A percentile compares a stretch with the other conserved stretches of the same genome.
Evolutionary conservation across 2,888 invertebrate genomes (phyloP).

Genomic region (Apodemia zela): DNA sequence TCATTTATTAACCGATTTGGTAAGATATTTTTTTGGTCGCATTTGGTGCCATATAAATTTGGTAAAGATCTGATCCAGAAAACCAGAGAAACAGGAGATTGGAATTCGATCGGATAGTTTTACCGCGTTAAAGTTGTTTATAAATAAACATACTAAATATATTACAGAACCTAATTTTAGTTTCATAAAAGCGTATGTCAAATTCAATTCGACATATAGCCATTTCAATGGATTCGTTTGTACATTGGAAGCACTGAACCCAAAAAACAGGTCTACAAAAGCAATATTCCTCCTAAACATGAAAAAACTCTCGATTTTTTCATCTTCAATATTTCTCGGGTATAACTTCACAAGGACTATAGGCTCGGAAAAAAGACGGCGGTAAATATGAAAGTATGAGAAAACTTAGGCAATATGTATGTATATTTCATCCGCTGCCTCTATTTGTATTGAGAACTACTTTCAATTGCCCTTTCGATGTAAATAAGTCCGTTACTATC

Average conservation of each 20-base stretch:
- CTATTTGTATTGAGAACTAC: constrained; percentile 33
- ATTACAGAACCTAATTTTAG: too few species aligned
- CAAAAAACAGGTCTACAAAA: constrained; percentile 4
- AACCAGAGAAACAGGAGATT: too few species aligned
- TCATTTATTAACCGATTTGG: too few species aligned
- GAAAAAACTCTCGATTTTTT: constrained; percentile 10
- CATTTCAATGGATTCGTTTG: too few species aligned
- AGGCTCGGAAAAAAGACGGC: constrained; percentile 9
- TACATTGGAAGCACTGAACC: not conserved
- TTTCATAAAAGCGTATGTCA: too few species aligned
- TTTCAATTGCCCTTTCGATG: constrained; percentile 33
- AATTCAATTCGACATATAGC: too few species aligned
- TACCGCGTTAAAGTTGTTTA: too few species aligned
- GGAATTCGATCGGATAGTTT: too few species aligned
- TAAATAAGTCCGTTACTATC: constrained; percentile 29
- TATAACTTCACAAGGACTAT: constrained; percentile 15
- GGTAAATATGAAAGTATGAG: constrained; percentile 35
- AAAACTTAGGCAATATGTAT: constrained; percentile 37
- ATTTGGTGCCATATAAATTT: too few species aligned
- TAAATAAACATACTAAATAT: too few species aligned
- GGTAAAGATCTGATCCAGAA: too few species aligned
- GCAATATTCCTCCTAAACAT: constrained; percentile 2
- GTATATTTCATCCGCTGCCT: constrained; percentile 36
- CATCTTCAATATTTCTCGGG: constrained; percentile 6
- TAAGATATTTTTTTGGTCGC: too few species aligned